A percentile compares a stretch with the other conserved stretches of the same genome.
These are phyloP conservation scores for Diachasmimorpha longicaudata DNA, from an alignment of 1,140 invertebrate genomes.

Conservation along the genomic window DNA sequence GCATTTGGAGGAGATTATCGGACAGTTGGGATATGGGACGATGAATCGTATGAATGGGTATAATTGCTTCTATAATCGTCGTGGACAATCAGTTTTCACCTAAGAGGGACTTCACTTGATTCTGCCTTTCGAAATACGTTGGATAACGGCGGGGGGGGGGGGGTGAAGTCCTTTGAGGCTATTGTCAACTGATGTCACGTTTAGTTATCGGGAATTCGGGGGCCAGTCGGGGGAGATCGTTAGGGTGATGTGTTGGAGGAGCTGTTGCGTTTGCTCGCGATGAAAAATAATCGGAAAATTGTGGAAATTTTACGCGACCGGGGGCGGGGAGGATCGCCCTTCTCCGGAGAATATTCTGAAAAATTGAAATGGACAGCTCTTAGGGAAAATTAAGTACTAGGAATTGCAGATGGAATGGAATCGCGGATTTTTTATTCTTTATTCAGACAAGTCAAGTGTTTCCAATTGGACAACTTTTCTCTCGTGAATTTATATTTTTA, in stretches of 20 bases:
- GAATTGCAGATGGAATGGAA: no score
- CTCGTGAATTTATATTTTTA: no score
- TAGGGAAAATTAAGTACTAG: no score
- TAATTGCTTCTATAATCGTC: neutral
- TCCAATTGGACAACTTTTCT: no score
- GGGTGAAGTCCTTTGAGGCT: neutral
- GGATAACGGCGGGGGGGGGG: neutral
- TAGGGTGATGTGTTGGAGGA: neutral
- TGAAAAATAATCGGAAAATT: no score
- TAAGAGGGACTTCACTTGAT: neutral
- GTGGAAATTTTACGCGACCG: no score
- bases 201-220: neutral
- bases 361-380: no score
- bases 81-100: neutral
- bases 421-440: no score
- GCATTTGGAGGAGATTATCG: slow-evolving; percentile 4
- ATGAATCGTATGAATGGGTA: neutral
- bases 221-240: neutral
- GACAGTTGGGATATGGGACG: neutral
- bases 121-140: neutral
- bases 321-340: no score
- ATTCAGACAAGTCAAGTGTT: no score
- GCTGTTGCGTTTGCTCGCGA: neutral
- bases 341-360: no score
- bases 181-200: neutral